Base-by-base conservation (phyloP, 2,797 vertebrate species). In the Xenopus petersii region DNA sequence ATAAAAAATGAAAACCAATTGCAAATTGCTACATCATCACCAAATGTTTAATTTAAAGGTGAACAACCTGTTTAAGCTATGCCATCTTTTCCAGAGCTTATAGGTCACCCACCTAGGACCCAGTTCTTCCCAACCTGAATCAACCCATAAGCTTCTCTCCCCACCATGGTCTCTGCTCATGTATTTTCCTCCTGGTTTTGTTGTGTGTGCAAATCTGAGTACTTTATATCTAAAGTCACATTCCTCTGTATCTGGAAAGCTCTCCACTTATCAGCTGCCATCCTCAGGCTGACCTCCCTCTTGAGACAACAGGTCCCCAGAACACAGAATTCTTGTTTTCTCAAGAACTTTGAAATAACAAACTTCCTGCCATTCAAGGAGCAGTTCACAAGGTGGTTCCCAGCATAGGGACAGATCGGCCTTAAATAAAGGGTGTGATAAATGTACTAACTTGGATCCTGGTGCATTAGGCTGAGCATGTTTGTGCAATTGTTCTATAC, bases 311-410 rank as follows among this genome's bases (percentile, higher is more conserved):
- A 66, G 13, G 33, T 73, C 55, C 65, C 54, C 12, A 33, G 47
- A 51, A 68, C 42, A 63, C 60, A 24, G 36, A 60, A 73, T 67
- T 58, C 15, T 12, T 49, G 55, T 67, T 49, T 17, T 60, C 24
- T 21, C 42, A 24, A 74, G 15, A 69, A 2, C 36, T 46, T 10
- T 51, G 60, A 30, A 56, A 30, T 75, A 46, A 49, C 67, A 49
- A 15, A 75, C 70, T 80, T 80, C 79, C 70, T 78, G 58, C 60
- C 49, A 79, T 75, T 71, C 62, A 71, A 55, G 69, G 26, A 64
- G 33, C 55, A 21, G 15, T 71, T 17, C 10, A 55, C 17, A 62
- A 66, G 54, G 26, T 64, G 51, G 64, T 72, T 81, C 64, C 69
- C 26, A 75, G 48, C 36, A n/a, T 67, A 58, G 17, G 61, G 5